These are phyloP conservation scores for Heliconius cydno DNA, from an alignment of 2,888 invertebrate species.

Conservation along the genomic window DNA sequence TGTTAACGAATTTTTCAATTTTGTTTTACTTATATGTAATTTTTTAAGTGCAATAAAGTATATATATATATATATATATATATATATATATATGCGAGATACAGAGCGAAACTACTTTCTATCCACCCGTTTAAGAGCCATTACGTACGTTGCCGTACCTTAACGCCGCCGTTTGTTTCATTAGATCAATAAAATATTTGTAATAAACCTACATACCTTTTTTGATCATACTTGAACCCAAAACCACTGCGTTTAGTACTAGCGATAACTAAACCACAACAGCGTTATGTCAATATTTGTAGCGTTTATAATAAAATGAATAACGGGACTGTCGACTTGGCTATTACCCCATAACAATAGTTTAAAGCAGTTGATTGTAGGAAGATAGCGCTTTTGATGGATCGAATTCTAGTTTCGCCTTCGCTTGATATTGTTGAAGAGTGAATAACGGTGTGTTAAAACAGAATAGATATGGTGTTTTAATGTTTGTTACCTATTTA, in stretches of 20 bases:
- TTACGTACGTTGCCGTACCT: not conserved
- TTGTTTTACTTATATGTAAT: too few relatives aligned
- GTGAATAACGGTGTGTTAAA: conserved; percentile 5
- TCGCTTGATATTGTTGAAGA: conserved; percentile 14
- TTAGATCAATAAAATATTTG: not conserved
- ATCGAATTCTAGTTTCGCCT: conserved; percentile 28
- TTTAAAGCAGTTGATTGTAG: conserved; percentile 27
- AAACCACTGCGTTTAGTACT: not conserved
- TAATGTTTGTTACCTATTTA: not conserved
- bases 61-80: too few relatives aligned
- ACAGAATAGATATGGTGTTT: not conserved
- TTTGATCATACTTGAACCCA: not conserved
- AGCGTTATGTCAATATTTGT: conserved; percentile 1
- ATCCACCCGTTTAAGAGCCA: too few relatives aligned
- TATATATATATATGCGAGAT: not conserved
- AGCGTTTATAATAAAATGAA: conserved; percentile 24
- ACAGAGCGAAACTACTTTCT: too few relatives aligned
- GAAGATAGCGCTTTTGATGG: conserved; percentile 25
- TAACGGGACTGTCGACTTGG: conserved; percentile 15
- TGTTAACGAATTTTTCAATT: too few relatives aligned
- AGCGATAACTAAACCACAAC: not conserved
- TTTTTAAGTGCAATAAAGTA: too few relatives aligned
- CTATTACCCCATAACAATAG: conserved; percentile 25
- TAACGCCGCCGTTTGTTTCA: not conserved
- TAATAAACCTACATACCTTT: not conserved